Conservation (phyloP, 2,888 invertebrate genomes). For the Liposcelis brunnea region DNA sequence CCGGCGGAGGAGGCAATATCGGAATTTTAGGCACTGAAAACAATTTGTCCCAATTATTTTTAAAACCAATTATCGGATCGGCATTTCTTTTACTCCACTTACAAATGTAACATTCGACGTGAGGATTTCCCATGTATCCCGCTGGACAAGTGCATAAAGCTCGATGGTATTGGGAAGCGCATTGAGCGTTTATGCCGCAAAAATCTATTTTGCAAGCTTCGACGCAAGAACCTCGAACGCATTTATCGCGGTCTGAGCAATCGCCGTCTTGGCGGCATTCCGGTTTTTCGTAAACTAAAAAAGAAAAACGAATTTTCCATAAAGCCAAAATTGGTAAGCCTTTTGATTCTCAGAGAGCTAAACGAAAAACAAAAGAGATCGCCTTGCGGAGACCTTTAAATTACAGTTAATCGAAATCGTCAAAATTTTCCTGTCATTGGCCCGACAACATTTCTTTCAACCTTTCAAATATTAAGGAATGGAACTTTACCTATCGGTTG, state of each 20-base stretch:
- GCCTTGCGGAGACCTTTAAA: too few relatives aligned
- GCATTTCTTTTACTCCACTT: constrained; percentile 21
- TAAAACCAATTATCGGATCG: too few relatives aligned
- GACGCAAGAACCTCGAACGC: constrained; percentile 55
- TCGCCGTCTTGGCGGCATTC: constrained; percentile 58
- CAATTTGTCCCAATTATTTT: constrained; percentile 12
- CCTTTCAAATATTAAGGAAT: too few relatives aligned
- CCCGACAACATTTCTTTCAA: too few relatives aligned
- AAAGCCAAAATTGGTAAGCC: not conserved
- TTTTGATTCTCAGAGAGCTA: not conserved
- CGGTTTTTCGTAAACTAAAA: constrained; percentile 29
- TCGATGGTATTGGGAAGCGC: constrained; percentile 55
- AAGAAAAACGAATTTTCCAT: constrained; percentile 4
- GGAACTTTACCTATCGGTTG: constrained; percentile 31
- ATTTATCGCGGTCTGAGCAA: constrained; percentile 55
- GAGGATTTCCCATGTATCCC: constrained; percentile 61
- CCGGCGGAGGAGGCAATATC: constrained; percentile 30
- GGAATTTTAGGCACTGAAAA: constrained; percentile 30
- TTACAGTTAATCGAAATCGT: too few relatives aligned
- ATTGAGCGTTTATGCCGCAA: constrained; percentile 71
- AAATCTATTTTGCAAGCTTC: constrained; percentile 60
- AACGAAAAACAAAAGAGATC: not conserved
- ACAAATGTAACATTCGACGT: constrained; percentile 53
- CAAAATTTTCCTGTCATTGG: too few relatives aligned
- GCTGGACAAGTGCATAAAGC: constrained; percentile 62